Evolutionary conservation across 2,888 invertebrate genomes (phyloP), one percentile per base, ranked within the genome.

Genomic region (Hyposoter dolosus): DNA sequence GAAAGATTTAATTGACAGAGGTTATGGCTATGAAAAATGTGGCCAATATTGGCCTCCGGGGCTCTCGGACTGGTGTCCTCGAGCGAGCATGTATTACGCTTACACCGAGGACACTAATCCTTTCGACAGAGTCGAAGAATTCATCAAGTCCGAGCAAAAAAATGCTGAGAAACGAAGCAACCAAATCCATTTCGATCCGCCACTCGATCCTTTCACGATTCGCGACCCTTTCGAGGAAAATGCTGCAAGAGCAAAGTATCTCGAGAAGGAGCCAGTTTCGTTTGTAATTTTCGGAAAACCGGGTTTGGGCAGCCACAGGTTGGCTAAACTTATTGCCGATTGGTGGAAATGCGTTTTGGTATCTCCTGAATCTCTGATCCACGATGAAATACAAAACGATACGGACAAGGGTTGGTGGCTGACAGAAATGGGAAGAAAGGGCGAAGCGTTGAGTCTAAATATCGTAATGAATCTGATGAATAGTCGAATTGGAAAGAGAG

Each of bases 201-300:
- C 89, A 1, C 45, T 76, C 23, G 86, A 89, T 53, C 82, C 89
- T 65, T 90, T 91, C 89, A 80, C 83, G 85, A 81, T 87, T 60
- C 88, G 88, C 28, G 92, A 95, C 88, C 90, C 94, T 12, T 96
- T 96, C 94, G 94, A 94, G 63, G 95, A 96, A 89, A 92, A 94
- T 88, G 95, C 95, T 88, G 95, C 95, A 1, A 95, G 95, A 91
- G 93, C 94, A 87, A 91, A 94, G 43, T 95, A 95, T 88, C 92
- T 96, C 9, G 90, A 91, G 63, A 92, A 94, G 2, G 95, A 95
- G 82, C 96, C 96, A 10, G 94, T 95, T 10, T 95, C 95, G 74
- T 96, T 96, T 90, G 90, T 96, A 60, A 95, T 96, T 87, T 90
- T 96, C 40, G 95, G 96, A 0, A 96, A 96, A 94, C 95, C 96